A percentile compares a stretch with the other conserved stretches of the same genome.
Conservation (phyloP, 92 coral and sea anemone species). For the Pocillopora grandis region DNA sequence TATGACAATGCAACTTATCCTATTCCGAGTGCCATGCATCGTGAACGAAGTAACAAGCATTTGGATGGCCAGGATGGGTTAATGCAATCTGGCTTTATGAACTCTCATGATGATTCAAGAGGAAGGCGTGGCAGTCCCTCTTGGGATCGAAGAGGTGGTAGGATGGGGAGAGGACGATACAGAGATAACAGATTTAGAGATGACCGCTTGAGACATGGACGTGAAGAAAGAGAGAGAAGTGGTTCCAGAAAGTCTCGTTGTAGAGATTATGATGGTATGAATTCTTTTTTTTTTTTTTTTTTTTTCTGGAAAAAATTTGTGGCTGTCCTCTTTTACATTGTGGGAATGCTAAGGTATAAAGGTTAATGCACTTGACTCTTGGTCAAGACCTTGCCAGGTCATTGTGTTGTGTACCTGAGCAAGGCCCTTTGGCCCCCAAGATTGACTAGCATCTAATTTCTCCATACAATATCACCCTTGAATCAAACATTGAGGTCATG, state of each 20-base stretch:
- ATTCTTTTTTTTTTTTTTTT: too few species aligned
- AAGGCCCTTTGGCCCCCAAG: too few species aligned
- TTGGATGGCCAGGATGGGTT: conserved; percentile 33
- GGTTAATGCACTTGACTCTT: too few species aligned
- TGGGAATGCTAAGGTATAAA: too few species aligned
- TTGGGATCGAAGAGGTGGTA: conserved; percentile 42
- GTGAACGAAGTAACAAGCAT: conserved; percentile 55
- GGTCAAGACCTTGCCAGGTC: too few species aligned
- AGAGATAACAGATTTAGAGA: conserved; percentile 41
- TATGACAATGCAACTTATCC: conserved; percentile 53
- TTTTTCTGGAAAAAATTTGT: too few species aligned
- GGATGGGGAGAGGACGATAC: conserved; percentile 38
- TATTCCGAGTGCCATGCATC: conserved; percentile 57
- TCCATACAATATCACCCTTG: too few species aligned
- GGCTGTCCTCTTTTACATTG: not conserved
- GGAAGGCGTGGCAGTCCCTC: conserved; percentile 58
- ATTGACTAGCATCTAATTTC: too few species aligned
- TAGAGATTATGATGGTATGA: conserved; percentile 97
- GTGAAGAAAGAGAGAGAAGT: conserved; percentile 62
- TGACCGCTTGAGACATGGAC: conserved; percentile 46
- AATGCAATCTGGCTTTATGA: conserved; percentile 6
- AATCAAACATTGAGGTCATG: too few species aligned
- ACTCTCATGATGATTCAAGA: conserved; percentile 45
- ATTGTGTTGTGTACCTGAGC: too few species aligned
- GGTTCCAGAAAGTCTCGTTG: conserved; percentile 78